Evolutionary conservation across 2,113 vertebrate genomes (phyloP), one percentile per base, ranked within the genome.

Genomic region (Syngnathus floridae): DNA sequence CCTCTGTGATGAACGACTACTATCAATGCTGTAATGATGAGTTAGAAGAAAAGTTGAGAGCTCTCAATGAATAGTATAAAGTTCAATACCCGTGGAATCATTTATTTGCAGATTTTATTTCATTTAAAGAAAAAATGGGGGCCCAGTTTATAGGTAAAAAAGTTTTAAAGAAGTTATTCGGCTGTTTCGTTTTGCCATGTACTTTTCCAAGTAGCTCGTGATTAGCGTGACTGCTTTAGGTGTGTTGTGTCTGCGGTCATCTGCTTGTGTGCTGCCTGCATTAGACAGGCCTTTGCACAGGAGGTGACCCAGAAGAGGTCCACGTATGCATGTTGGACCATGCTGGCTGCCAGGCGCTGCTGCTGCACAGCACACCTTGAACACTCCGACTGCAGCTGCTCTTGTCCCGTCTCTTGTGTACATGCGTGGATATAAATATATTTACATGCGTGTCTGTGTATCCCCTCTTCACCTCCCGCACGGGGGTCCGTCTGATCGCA

Each of bases 231-330:
- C 19, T 46, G 38, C 22, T 54, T 57, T 60, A 66, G 17, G 58
- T 62, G 64, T 64, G 49, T n/a, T 51, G 62, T 60, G 51, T 48
- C 70, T 81, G 55, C 71, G 79, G 76, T 86, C 85, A 86, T 88
- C 82, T 87, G 84, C 67, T 84, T 68, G 65, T 77, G 71, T 19
- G n/a, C 74, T 63, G 72, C 71, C 75, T 74, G 48, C 46, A 78
- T 87, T 85, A 86, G 61, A 82, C 87, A 86, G 81, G 81, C 81
- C 81, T 82, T 75, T 73, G 79, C 70, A 70, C 70, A 80, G 73
- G 54, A 86, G 81, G 81, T 87, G 87, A 88, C 87, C 87, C 85
- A 86, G 85, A 88, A 88, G 72, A 76, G 69, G 67, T 12, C 66
- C 64, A 68, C 75, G 65, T 64, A 70, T 54, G 76, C 74, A 54